phyloP scores from a whole-genome alignment of 2,888 invertebrate species.

The Lasioglossum malachurum region DNA sequence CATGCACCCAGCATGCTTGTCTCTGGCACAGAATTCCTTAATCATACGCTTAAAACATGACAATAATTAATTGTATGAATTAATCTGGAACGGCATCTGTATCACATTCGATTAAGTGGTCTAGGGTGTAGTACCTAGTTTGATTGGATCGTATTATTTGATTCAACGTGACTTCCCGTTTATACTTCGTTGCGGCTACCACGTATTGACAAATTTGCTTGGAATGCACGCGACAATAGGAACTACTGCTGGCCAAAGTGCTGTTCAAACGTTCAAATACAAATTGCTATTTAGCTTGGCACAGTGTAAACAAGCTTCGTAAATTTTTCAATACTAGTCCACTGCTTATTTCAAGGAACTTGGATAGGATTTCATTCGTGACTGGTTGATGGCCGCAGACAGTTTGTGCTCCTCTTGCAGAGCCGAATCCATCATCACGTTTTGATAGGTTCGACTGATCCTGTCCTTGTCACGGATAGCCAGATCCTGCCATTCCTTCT shows the following conservation, averaged over 20 bases:
- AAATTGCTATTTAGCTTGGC: slow-evolving; percentile 29
- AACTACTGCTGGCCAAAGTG: background rate
- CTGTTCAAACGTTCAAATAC: slow-evolving; percentile 23
- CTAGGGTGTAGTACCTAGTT: slow-evolving; percentile 3
- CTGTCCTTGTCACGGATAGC: slow-evolving; percentile 77
- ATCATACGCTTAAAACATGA: background rate
- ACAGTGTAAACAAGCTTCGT: slow-evolving; percentile 20
- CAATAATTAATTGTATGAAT: slow-evolving; percentile 6
- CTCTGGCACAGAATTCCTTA: background rate
- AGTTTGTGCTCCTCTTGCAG: slow-evolving; percentile 68
- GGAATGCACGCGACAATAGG: background rate
- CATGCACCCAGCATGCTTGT: background rate
- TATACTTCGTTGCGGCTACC: background rate
- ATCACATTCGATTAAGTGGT: slow-evolving; percentile 15
- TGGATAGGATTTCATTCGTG: slow-evolving; percentile 22
- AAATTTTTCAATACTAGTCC: slow-evolving; percentile 10
- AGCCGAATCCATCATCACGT: slow-evolving; percentile 61
- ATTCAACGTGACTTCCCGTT: background rate
- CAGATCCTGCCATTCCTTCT: slow-evolving; percentile 79
- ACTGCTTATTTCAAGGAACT: slow-evolving; percentile 18
- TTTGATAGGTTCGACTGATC: slow-evolving; percentile 73
- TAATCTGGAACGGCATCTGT: slow-evolving; percentile 27
- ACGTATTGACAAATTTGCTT: slow-evolving; percentile 22
- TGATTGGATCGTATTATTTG: background rate
- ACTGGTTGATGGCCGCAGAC: slow-evolving; percentile 16